Base-by-base conservation (phyloP, 2,888 invertebrate genomes). In the Dryadula phaetusa region DNA sequence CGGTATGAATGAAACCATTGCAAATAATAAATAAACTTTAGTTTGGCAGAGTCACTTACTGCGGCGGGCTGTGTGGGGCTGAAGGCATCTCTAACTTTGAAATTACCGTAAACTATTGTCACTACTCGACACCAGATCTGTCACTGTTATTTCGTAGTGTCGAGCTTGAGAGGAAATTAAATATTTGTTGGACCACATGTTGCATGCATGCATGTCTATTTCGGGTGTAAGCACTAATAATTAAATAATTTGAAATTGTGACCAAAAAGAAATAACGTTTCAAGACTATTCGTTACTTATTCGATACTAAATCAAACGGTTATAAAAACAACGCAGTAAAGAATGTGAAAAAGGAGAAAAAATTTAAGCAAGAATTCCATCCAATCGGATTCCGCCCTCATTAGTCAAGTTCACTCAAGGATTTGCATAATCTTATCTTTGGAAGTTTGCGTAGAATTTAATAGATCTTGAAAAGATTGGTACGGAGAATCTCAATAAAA, bases 401-500 rank as follows among this genome's bases (percentile, higher is more conserved):
- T 40, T 58, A 58, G n/a, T 42, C 37, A 40, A 58, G n/a, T 42
- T 58, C 22, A 58, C 8, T 10, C n/a, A 25, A 42, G 40, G 14
- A 25, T 42, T 42, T 58, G 58, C 42, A 40, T 42, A 58, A 42
- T 42, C 10, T 28, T 42, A 42, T 28, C 16, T 58, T 16, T 25
- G n/a, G 25, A 18, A 22, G 25, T 42, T 25, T 16, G 40, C 3
- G 42, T n/a, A 25, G 16, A 25, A 22, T 58, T 58, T 22, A 58
- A 58, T 42, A 58, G 58, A 40, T 42, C 22, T 16, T 28, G 10
- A 25, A 25, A 58, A 25, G 22, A 42, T 16, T 28, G 22, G 10
- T 58, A 58, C 18, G 37, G n/a, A 42, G 40, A 42, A 18, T 16
- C n/a, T n/a, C 25, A 58, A 58, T 58, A 58, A 58, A 58, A 25